These are phyloP conservation scores for Pachyseris speciosa DNA, from an alignment of 64 coral and sea anemone genomes.

Conservation along the genomic window DNA sequence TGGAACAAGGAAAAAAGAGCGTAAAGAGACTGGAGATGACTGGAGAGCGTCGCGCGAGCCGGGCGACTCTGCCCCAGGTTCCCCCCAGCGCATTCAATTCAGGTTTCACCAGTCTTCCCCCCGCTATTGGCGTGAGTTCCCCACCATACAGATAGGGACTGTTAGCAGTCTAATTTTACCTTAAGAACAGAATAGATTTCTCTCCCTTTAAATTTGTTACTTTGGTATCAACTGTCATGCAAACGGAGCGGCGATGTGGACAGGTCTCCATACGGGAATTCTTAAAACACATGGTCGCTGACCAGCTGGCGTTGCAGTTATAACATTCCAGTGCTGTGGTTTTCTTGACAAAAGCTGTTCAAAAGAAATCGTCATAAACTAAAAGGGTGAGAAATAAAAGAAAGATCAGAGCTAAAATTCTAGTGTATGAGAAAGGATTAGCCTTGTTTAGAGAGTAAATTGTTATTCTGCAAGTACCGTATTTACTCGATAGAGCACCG, in stretches of 20 bases:
- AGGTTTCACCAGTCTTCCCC: too few relatives aligned
- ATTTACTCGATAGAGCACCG: too few relatives aligned
- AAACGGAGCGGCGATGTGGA: neutral
- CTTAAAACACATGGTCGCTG: too few relatives aligned
- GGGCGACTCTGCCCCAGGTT: too few relatives aligned
- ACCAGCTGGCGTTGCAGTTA: slow-evolving; percentile 3
- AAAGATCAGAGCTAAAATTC: too few relatives aligned
- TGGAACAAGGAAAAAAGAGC: too few relatives aligned
- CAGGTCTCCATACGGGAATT: slow-evolving; percentile 14
- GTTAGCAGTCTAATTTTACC: neutral
- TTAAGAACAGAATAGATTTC: neutral
- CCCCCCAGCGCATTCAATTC: too few relatives aligned
- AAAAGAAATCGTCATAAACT: neutral
- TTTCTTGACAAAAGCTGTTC: neutral
- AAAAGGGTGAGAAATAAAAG: neutral
- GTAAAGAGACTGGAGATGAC: too few relatives aligned
- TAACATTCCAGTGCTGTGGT: neutral
- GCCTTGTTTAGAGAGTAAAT: too few relatives aligned
- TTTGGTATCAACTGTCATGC: neutral
- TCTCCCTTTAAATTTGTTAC: slow-evolving; percentile 10
- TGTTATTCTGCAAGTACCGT: too few relatives aligned
- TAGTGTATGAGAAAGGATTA: too few relatives aligned
- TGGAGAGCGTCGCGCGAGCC: too few relatives aligned
- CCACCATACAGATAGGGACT: neutral
- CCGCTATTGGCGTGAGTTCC: neutral